These are phyloP conservation scores for Rhyzopertha dominica DNA, from an alignment of 1,140 invertebrate species.

Conservation along the genomic window DNA sequence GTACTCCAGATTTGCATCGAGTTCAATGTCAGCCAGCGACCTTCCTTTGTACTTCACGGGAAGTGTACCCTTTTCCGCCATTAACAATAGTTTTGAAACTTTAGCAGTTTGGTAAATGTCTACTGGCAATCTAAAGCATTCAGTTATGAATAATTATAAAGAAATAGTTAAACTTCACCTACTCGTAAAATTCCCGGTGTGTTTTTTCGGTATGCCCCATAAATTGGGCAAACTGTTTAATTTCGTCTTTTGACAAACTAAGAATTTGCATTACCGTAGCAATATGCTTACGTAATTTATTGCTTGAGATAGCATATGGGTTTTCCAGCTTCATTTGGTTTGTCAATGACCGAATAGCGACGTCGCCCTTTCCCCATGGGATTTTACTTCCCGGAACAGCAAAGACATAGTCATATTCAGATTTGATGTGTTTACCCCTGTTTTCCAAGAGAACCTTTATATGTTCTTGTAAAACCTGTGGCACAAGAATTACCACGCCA, in stretches of 20 bases:
- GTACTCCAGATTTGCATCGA: no score
- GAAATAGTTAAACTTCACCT: not conserved
- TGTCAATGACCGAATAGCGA: not conserved
- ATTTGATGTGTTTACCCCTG: slow-evolving; percentile 1
- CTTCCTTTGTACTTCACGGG: no score
- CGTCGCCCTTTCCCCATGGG: slow-evolving; percentile 2
- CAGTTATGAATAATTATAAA: not conserved
- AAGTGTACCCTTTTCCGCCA: slow-evolving; percentile 25
- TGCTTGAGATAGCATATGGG: not conserved
- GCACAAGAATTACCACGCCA: not conserved
- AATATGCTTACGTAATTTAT: slow-evolving; percentile 9
- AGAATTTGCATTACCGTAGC: slow-evolving; percentile 9
- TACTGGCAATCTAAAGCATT: slow-evolving; percentile 12
- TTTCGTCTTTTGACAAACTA: slow-evolving; percentile 14
- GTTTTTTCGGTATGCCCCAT: slow-evolving; percentile 11
- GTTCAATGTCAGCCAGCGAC: no score
- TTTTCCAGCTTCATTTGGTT: not conserved
- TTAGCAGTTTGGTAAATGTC: slow-evolving; percentile 18
- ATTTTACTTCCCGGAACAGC: slow-evolving; percentile 3
- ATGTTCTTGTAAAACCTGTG: not conserved
- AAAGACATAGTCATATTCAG: slow-evolving; percentile 6
- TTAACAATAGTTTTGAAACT: slow-evolving; percentile 19
- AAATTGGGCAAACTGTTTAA: slow-evolving; percentile 12
- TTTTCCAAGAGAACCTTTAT: slow-evolving; percentile 4
- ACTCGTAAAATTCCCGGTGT: slow-evolving; percentile 11